Base-by-base conservation (phyloP, 2,888 invertebrate genomes). In the Drosophila paramelanica region DNA sequence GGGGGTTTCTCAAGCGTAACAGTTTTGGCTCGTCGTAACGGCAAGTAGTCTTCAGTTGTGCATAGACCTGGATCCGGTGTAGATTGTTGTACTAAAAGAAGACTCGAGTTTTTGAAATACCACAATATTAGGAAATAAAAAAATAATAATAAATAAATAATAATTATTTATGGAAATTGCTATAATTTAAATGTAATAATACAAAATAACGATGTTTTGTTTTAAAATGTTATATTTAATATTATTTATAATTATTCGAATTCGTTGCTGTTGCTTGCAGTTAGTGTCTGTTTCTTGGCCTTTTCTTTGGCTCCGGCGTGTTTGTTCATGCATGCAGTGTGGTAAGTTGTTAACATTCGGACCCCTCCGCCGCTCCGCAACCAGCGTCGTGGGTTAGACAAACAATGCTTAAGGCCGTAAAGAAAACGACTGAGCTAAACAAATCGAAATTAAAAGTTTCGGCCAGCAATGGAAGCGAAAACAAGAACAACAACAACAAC, bases 371-470 rank as follows among this genome's bases (percentile, higher is more conserved):
- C 66, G 42, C 51, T 65, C 61, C 57, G 56, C 45, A 47, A 43
- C 4, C 67, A 50, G 61, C 57, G 56, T 50, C 52, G 56, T 46
- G 58, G 10, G 55, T n/a, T 56, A 67, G 64, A 39, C 50, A 74
- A 71, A 82, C 86, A 74, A 90, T 90, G 91, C 81, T 85, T 73
- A 90, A 90, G 81, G 81, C 86, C 56, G 80, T 80, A 53, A 90
- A 90, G 77, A 88, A 89, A 76, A 73, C 87, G 62, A 71, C 83
- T 45, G 77, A 79, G 49, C 66, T 81, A 71, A 82, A 89, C 73
- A 87, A 88, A 76, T 85, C 89, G 46, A 91, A 91, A 74, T 67
- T 91, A 67, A 90, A 90, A 85, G 79, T 90, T 62, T 81, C 81
- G 67, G 79, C 81, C 56, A 87, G 55, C 49, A 65, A 71, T 69